These are phyloP conservation scores for Nothoprocta pentlandii DNA, from an alignment of 2,113 vertebrate genomes.

Conservation along the genomic window DNA sequence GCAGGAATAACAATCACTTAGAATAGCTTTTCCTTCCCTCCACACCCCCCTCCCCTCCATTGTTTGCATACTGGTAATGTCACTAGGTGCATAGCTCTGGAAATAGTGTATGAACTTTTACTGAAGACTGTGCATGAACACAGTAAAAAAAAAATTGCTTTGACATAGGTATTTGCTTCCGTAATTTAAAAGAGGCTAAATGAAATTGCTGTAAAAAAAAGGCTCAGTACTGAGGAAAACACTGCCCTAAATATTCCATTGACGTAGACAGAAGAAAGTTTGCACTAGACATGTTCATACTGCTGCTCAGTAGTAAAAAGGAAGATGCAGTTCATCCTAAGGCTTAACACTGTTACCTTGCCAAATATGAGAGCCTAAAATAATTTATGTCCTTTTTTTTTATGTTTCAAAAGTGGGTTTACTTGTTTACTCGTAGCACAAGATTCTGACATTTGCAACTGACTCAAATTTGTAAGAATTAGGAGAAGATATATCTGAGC, in stretches of 20 bases:
- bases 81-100: background rate
- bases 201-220: background rate
- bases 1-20: background rate
- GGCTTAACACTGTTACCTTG: background rate
- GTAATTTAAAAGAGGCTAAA: background rate
- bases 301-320: background rate
- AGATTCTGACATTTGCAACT: background rate
- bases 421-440: background rate
- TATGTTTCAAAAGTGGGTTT: background rate
- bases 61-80: background rate
- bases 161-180: background rate
- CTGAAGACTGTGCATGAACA: background rate
- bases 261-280: background rate
- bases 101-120: background rate
- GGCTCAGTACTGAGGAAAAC: background rate
- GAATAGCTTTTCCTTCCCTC: background rate
- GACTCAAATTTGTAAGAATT: background rate
- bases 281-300: background rate
- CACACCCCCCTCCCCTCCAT: no score
- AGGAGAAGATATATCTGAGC: background rate
- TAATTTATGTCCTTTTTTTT: background rate
- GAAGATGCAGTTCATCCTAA: background rate
- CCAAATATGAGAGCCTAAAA: background rate
- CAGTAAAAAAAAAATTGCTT: background rate
- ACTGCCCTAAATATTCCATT: background rate